Base-by-base conservation (phyloP, 2,113 vertebrate genomes). In the Lepisosteus osseus region DNA sequence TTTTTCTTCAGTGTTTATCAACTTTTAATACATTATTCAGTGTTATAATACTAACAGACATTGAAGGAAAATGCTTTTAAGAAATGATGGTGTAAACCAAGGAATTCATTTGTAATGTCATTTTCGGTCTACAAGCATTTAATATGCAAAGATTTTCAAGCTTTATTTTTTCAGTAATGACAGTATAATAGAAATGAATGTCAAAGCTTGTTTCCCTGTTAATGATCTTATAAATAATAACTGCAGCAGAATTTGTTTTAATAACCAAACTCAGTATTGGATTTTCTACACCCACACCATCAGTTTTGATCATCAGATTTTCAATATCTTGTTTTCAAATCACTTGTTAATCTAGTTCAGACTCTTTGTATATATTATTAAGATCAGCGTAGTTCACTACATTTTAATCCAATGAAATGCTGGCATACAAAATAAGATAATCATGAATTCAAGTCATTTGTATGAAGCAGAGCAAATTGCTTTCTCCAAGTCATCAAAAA, bases 271-370 rank as follows among this genome's bases (percentile, higher is more conserved):
- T 82, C 80, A 76, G 77, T 69, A 7, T 3, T 76, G 80, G 71
- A 74, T 83, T 83, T 78, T 59, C 78, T 77, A 68, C 73, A 76
- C 77, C 72, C 78, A 65, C 80, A 74, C 72, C 76, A 78, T 78
- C 79, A 75, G 82, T 80, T 78, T 82, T 73, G 79, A 82, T 64
- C 54, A 79, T 63, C 5, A 54, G 77, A 75, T 80, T 75, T 74
- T 65, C 61, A 72, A 73, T 76, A 67, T 29, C 65, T 54, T 14
- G 17, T 42, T 69, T 42, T 7, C 5, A 41, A 9, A 17, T 54
- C 42, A 14, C 59, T 61, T 61, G 59, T 29, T 61, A 6, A 61
- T 61, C 13, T 61, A 61, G 14, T 29, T 61, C 17, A 51, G 13
- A 6, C 59, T 29, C 1, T 64, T 40, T 64, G 62, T 42, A 64